A percentile compares a stretch with the other conserved stretches of the same genome.
phyloP scores from a whole-genome alignment of 2,113 vertebrate genomes.

The Perca fluviatilis region DNA sequence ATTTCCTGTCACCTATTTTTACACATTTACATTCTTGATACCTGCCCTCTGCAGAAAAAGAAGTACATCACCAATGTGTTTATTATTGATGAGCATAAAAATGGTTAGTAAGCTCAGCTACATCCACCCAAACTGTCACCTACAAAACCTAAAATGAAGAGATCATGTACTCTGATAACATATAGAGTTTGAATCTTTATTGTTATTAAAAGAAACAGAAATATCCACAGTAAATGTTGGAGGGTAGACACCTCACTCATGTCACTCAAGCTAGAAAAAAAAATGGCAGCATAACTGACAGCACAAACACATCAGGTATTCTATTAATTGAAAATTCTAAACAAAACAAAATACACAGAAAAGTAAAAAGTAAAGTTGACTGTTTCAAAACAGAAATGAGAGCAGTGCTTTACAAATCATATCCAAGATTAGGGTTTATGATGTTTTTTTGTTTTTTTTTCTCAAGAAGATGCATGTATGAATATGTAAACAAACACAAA shows the following conservation, averaged over 20 bases:
- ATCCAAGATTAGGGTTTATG: background rate
- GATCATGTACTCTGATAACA: conserved; percentile 70
- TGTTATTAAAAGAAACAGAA: conserved; percentile 81
- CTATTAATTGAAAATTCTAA: too few relatives aligned
- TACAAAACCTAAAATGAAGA: conserved; percentile 82
- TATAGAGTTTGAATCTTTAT: conserved; percentile 39
- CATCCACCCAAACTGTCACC: conserved; percentile 78
- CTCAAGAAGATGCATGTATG: background rate
- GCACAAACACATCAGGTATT: too few relatives aligned
- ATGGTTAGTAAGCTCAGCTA: background rate
- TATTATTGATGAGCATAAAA: conserved; percentile 3
- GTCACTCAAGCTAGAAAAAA: conserved; percentile 1
- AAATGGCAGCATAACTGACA: background rate
- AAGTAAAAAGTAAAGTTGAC: background rate
- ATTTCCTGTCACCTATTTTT: background rate
- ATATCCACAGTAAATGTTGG: conserved; percentile 59
- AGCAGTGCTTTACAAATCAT: background rate
- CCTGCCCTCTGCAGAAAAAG: background rate
- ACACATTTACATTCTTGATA: background rate
- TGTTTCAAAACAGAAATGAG: background rate
- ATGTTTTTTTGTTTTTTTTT: background rate
- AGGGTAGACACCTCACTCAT: conserved; percentile 8
- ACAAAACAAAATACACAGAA: too few relatives aligned
- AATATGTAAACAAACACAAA: background rate
- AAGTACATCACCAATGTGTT: background rate